Evolutionary conservation across 2,113 vertebrate genomes (phyloP).

Genomic region (Xyrauchen texanus): DNA sequence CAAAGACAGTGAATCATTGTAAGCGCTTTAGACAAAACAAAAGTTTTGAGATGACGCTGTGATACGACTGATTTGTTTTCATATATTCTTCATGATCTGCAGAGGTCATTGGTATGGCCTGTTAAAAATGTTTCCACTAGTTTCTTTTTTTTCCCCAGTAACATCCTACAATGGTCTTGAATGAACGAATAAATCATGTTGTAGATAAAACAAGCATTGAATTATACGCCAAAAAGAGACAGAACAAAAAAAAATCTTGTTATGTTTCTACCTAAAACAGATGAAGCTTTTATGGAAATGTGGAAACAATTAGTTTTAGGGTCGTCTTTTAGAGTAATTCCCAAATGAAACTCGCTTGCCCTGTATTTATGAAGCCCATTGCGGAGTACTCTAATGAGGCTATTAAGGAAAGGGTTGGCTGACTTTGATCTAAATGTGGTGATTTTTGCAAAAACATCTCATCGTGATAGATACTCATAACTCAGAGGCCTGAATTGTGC

Average conservation of each 20-base stretch:
- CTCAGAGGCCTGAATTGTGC: slow-evolving; percentile 99
- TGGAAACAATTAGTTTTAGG: slow-evolving; percentile 98
- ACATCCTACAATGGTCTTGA: slow-evolving; percentile 20
- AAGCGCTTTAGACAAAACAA: slow-evolving; percentile 19
- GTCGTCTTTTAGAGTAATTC: slow-evolving; percentile 92
- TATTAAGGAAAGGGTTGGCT: slow-evolving; percentile 92
- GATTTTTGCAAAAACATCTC: slow-evolving; percentile 99
- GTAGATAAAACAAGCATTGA: slow-evolving; percentile 62
- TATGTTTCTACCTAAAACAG: slow-evolving; percentile 77
- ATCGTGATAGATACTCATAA: slow-evolving; percentile 99
- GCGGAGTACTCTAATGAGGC: slow-evolving; percentile 96
- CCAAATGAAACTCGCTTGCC: slow-evolving; percentile 89
- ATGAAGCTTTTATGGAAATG: slow-evolving; percentile 83
- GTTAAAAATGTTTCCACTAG: slow-evolving; percentile 16
- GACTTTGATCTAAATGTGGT: slow-evolving; percentile 99
- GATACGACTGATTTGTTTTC: no score
- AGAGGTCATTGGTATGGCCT: slow-evolving; percentile 33
- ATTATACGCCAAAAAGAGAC: slow-evolving; percentile 64
- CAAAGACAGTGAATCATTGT: background rate
- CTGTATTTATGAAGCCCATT: slow-evolving; percentile 89
- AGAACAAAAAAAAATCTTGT: slow-evolving; percentile 60
- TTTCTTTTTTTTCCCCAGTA: slow-evolving; percentile 2
- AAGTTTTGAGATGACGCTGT: background rate
- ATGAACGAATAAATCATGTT: slow-evolving; percentile 72
- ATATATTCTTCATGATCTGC: background rate